Evolutionary conservation across 2,113 vertebrate genomes (phyloP).

Genomic region (Alouatta palliata): DNA sequence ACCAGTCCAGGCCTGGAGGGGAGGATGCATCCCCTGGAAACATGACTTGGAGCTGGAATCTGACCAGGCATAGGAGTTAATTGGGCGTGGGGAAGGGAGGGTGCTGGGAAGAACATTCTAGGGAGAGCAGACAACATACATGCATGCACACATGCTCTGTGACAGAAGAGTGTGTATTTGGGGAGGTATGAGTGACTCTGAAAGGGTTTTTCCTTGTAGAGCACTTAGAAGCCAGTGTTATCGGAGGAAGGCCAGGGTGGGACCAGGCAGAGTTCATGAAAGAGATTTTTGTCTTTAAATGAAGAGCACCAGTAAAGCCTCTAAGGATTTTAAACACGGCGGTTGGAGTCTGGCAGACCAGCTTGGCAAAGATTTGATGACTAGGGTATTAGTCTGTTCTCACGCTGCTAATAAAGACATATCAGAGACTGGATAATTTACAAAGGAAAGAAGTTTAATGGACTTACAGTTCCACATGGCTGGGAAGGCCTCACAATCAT

Average conservation of each 20-base stretch:
- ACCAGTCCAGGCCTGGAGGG: too few species aligned
- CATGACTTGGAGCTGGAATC: background rate
- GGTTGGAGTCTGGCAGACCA: background rate
- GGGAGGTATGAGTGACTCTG: background rate
- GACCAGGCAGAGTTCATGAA: background rate
- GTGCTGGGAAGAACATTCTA: background rate
- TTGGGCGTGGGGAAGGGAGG: background rate
- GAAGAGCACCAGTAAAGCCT: background rate
- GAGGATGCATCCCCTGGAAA: background rate
- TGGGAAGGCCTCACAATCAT: too few species aligned
- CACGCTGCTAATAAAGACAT: too few species aligned
- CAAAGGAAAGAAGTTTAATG: too few species aligned
- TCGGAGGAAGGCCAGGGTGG: rapidly evolving
- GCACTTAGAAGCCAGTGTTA: background rate
- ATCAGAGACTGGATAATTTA: too few species aligned
- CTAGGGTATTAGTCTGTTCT: too few species aligned
- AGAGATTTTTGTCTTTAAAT: background rate
- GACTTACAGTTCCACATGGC: too few species aligned
- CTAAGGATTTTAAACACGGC: background rate
- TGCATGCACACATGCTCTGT: background rate
- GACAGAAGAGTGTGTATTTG: too few species aligned
- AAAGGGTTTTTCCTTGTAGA: background rate
- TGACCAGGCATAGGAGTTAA: background rate
- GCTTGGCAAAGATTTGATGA: background rate
- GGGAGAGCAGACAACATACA: background rate